Evolutionary conservation across 2,113 vertebrate species (phyloP).

Genomic region (Amazona vittata): DNA sequence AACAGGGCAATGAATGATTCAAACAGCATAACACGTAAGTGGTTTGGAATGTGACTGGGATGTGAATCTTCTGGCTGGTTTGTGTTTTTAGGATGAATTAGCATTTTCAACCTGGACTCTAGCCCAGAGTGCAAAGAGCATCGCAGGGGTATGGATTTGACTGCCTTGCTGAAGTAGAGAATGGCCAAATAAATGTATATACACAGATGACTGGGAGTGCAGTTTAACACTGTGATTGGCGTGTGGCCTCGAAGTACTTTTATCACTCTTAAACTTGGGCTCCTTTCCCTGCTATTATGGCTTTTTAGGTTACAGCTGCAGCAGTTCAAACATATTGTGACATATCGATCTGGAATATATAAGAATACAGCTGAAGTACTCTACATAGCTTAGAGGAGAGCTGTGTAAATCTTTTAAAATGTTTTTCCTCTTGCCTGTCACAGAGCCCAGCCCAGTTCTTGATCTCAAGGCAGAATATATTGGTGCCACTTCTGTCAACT

Average conservation of each 20-base stretch:
- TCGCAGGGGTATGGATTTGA: neutral
- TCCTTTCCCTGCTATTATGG: neutral
- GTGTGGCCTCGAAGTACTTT: neutral
- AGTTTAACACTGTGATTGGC: neutral
- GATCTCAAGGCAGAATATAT: neutral
- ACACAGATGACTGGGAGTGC: neutral
- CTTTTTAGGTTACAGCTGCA: neutral
- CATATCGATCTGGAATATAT: rapidly evolving
- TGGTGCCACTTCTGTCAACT: neutral
- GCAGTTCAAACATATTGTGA: neutral
- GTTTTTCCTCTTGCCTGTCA: neutral
- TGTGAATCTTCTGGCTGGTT: neutral
- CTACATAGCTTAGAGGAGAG: neutral
- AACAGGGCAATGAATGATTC: neutral
- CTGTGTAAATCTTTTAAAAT: neutral
- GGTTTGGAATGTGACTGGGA: neutral
- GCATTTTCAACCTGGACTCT: neutral
- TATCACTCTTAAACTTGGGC: neutral
- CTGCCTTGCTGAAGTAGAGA: neutral
- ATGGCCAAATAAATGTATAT: neutral
- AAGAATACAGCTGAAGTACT: neutral
- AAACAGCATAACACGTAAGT: neutral
- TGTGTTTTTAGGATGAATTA: neutral
- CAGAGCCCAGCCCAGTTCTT: neutral
- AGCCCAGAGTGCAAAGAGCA: neutral